Percentiles rank a stretch among this genome's conserved stretches.
Evolutionary conservation across 2,113 vertebrate genomes (phyloP).

Genomic region (Pimephales promelas): DNA sequence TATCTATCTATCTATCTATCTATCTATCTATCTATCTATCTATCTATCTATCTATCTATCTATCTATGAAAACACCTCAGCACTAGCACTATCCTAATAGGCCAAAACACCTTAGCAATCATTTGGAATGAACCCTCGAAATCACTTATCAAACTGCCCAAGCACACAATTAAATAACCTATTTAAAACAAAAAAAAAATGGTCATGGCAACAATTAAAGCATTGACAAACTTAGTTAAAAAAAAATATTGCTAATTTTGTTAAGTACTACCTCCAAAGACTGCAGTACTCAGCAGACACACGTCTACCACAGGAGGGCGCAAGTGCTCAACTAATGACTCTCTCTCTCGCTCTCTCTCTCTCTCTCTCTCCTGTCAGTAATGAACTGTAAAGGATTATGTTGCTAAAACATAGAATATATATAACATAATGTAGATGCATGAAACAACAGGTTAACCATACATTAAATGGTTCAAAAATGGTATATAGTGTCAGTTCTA

Average conservation of each 20-base stretch:
- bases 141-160: too few relatives aligned
- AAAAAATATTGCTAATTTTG: too few relatives aligned
- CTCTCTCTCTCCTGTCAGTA: not conserved
- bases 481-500: not conserved
- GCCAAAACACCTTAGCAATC: too few relatives aligned
- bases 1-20: not conserved
- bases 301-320: constrained; percentile 57
- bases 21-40: constrained; percentile 1
- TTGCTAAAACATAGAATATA: not conserved
- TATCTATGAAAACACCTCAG: too few relatives aligned
- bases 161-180: too few relatives aligned
- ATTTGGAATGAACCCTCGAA: too few relatives aligned
- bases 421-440: not conserved
- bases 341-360: constrained; percentile 3
- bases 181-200: not conserved
- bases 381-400: not conserved
- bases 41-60: not conserved
- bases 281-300: constrained; percentile 2
- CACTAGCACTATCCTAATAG: too few relatives aligned
- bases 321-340: not conserved
- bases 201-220: not conserved
- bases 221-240: not conserved
- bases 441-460: not conserved
- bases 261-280: too few relatives aligned
- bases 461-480: not conserved